Percentiles rank a stretch among this genome's conserved stretches.
These are phyloP conservation scores for Aptenodytes patagonicus DNA, from an alignment of 2,113 vertebrate species.

Conservation along the genomic window DNA sequence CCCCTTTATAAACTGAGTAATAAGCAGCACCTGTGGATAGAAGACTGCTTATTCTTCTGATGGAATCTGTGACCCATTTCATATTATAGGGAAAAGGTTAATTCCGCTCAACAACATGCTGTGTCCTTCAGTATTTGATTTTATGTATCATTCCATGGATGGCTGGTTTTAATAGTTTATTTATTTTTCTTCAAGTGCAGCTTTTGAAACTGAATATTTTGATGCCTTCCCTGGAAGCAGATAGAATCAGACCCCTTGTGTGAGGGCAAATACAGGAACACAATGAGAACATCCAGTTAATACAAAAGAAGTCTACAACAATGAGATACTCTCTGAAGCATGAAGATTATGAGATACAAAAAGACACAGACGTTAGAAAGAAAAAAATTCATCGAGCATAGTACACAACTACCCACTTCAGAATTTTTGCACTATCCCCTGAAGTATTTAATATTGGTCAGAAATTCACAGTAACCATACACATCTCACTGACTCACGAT, in stretches of 20 bases:
- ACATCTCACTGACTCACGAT: background rate
- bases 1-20: background rate
- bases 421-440: background rate
- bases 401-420: background rate
- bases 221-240: slow-evolving; percentile 1
- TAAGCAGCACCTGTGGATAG: background rate
- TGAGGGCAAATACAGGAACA: slow-evolving; percentile 2
- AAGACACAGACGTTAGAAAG: background rate
- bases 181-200: slow-evolving; percentile 29
- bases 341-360: background rate
- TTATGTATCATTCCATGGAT: slow-evolving; percentile 2
- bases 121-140: background rate
- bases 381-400: background rate
- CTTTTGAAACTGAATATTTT: slow-evolving; percentile 13
- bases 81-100: background rate
- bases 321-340: background rate
- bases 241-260: background rate
- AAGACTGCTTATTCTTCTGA: background rate
- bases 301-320: background rate
- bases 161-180: slow-evolving; percentile 8
- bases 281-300: slow-evolving; percentile 22
- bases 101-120: slow-evolving; percentile 8
- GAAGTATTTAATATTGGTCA: background rate
- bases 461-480: background rate
- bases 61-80: background rate